phyloP scores from a whole-genome alignment of 2,888 invertebrate genomes.

The Morpho deidamia region DNA sequence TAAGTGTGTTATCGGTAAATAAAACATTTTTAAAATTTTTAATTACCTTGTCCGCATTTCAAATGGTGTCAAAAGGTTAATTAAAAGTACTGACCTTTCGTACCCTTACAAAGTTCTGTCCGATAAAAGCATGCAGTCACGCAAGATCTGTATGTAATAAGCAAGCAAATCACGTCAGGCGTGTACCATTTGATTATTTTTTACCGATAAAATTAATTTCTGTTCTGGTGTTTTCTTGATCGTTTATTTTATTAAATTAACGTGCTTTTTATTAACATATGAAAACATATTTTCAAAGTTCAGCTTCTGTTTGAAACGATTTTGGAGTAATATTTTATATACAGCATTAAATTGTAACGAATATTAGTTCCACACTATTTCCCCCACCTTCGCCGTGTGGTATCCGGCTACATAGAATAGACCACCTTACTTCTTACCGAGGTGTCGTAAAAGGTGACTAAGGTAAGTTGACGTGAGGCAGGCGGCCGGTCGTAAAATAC shows the following conservation, averaged over 20 bases:
- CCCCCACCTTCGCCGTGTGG: no score
- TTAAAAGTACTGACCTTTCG: slow-evolving; percentile 18
- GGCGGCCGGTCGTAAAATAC: no score
- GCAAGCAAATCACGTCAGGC: neutral
- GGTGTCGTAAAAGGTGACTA: no score
- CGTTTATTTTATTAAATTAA: no score
- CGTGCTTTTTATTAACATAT: no score
- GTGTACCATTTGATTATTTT: slow-evolving; percentile 3
- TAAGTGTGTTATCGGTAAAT: no score
- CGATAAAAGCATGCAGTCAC: slow-evolving; percentile 5
- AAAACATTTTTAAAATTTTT: no score
- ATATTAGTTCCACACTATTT: no score
- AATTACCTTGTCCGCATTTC: neutral
- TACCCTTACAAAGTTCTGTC: slow-evolving; percentile 3
- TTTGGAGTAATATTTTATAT: neutral
- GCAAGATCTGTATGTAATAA: slow-evolving; percentile 5
- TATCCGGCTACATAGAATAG: no score
- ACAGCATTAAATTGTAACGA: no score
- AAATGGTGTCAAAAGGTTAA: slow-evolving; percentile 18
- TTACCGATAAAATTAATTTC: neutral
- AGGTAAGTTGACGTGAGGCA: no score
- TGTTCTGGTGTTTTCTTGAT: neutral
- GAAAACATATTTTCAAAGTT: neutral
- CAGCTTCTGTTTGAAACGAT: neutral
- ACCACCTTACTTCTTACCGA: no score